Conservation (phyloP, 2,797 vertebrate genomes). For the Takifugu rubripes region DNA sequence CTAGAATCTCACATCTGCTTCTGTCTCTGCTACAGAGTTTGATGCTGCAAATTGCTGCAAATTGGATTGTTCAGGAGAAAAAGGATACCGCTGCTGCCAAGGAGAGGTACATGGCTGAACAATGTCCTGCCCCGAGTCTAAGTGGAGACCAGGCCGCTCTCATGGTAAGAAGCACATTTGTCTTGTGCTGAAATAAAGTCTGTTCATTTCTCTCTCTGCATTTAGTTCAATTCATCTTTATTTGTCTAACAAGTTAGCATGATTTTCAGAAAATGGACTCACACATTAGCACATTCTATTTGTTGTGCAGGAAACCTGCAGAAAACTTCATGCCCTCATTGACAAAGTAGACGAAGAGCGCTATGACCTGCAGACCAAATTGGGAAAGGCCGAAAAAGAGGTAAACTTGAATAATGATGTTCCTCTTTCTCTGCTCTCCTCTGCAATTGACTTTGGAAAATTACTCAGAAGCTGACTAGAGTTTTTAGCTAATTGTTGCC, state of each 20-base stretch:
- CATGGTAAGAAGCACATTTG: neutral
- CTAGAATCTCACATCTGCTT: neutral
- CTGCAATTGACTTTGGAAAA: neutral
- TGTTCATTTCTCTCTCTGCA: no score
- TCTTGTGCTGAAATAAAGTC: neutral
- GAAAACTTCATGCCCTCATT: conserved; percentile 81
- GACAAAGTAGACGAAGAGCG: conserved; percentile 89
- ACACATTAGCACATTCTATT: neutral
- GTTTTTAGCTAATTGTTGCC: no score
- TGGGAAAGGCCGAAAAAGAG: conserved; percentile 86
- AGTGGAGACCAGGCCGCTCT: neutral
- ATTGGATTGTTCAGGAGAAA: neutral
- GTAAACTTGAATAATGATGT: conserved; percentile 50
- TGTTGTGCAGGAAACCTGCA: conserved; percentile 80
- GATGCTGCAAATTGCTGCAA: neutral
- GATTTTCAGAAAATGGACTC: no score
- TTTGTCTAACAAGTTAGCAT: no score
- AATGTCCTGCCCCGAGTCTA: neutral
- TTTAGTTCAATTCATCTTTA: no score
- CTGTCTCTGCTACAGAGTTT: neutral
- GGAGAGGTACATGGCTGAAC: neutral
- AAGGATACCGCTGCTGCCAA: neutral
- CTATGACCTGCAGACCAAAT: conserved; percentile 83
- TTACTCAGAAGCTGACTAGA: no score
- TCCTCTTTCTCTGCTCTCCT: no score